Evolutionary conservation across 35 echinoderm and acorn worm species (phyloP), one percentile per base, ranked within the genome.

Genomic region (Diadema setosum): DNA sequence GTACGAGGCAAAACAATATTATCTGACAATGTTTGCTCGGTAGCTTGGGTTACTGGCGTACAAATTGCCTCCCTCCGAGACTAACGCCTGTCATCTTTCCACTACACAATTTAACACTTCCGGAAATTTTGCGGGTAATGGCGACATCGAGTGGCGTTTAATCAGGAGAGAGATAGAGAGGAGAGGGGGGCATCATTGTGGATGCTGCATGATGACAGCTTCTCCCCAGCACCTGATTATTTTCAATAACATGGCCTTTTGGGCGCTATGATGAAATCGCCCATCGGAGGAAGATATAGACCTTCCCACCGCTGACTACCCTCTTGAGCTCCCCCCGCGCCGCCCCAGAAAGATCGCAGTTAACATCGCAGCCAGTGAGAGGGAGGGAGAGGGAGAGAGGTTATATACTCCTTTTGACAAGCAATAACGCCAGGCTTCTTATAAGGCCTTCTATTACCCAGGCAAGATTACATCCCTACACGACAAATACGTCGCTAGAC

Each of bases 31-130:
- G 73, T 78, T 78, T 78, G 73, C 73, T 35, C 16, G 73, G 5
- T 41, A 78, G 73, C 73, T 78, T 78, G 73, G 73, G 73, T 78
- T 78, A 78, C 73, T 78, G 23, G 3, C 39, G 73, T 78, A n/a
- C 73, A 78, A 78, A 78, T 78, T 78, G 73, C 73, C 29, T 76
- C 40, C 40, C 70, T 7, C 21, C 15, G 73, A 78, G 73, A 78
- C 73, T 21, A 78, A 78, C 40, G 73, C 73, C 21, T 78, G 73
- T 78, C 73, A 78, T 78, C 40, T 44, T 42, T 44, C 73, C 24
- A 78, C 73, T 78, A 78, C 73, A 78, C 73, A 78, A 78, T 78
- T 78, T 78, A 78, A 17, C 36, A 18, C 73, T 78, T 78, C 73
- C 73, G 73, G 73, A 43, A 44, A 44, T 41, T 9, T 41, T 32